Conservation (phyloP, 2,113 vertebrate species). For the Tonatia bakeri region DNA sequence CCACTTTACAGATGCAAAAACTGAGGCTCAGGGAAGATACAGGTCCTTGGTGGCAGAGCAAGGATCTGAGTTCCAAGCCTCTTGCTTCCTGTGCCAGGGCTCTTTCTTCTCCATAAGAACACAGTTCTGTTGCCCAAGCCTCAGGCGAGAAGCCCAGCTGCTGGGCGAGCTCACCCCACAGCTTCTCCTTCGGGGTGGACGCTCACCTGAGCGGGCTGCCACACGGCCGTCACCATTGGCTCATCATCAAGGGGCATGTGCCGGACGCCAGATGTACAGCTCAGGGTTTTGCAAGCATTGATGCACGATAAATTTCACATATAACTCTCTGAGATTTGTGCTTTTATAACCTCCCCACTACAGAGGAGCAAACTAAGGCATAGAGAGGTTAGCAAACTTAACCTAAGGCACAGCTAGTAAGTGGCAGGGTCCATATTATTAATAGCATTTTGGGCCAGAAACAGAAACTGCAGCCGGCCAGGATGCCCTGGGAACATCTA, state of each 20-base stretch:
- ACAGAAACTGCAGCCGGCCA: neutral
- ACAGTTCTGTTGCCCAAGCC: neutral
- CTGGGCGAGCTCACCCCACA: neutral
- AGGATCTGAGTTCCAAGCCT: neutral
- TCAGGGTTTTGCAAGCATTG: neutral
- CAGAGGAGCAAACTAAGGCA: conserved; percentile 3
- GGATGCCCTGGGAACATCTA: neutral
- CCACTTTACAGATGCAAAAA: neutral
- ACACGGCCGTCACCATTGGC: rapidly evolving
- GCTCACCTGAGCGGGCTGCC: rapidly evolving
- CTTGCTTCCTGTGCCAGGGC: neutral
- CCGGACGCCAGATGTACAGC: neutral
- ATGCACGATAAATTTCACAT: neutral
- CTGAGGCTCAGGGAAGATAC: neutral
- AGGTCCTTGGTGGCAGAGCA: neutral
- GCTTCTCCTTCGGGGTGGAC: too few species aligned
- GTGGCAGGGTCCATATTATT: neutral
- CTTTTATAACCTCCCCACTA: neutral
- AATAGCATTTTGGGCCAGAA: neutral
- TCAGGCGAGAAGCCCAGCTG: neutral
- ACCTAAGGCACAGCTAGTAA: neutral
- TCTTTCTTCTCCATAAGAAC: neutral
- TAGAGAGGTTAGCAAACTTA: neutral
- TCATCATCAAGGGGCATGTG: too few species aligned
- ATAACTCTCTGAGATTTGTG: neutral